Evolutionary conservation across 2,113 vertebrate genomes (phyloP).

Genomic region (Aspidoscelis tigris): DNA sequence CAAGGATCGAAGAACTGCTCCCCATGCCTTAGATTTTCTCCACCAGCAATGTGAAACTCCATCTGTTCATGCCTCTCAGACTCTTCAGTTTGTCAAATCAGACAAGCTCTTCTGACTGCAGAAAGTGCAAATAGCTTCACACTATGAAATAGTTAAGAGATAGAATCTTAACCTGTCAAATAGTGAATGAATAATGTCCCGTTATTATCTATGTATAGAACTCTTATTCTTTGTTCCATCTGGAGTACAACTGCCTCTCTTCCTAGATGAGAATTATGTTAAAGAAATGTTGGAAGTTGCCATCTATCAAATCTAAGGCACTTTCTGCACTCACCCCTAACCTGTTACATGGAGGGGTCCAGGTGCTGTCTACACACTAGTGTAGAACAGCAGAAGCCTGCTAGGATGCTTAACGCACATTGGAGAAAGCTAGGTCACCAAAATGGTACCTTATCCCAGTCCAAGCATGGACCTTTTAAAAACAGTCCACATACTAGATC

Average conservation of each 20-base stretch:
- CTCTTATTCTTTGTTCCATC: neutral
- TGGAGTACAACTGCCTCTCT: neutral
- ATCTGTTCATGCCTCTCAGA: neutral
- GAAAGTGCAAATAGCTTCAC: neutral
- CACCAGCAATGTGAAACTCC: neutral
- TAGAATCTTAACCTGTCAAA: constrained; percentile 6
- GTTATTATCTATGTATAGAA: neutral
- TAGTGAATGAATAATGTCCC: neutral
- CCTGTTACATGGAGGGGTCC: too few species aligned
- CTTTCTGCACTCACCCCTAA: neutral
- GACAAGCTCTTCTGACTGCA: neutral
- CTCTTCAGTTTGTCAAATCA: neutral
- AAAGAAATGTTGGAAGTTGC: neutral
- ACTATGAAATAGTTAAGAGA: neutral
- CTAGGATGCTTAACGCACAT: too few species aligned
- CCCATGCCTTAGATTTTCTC: too few species aligned
- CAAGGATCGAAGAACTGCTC: neutral
- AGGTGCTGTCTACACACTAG: too few species aligned
- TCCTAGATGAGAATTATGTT: neutral
- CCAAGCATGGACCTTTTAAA: too few species aligned
- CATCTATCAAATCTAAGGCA: neutral
- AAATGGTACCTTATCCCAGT: too few species aligned
- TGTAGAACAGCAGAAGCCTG: too few species aligned
- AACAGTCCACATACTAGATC: too few species aligned
- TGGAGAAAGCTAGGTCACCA: too few species aligned